phyloP scores from a whole-genome alignment of 2,888 invertebrate genomes.

The Eristalis arbustorum region DNA sequence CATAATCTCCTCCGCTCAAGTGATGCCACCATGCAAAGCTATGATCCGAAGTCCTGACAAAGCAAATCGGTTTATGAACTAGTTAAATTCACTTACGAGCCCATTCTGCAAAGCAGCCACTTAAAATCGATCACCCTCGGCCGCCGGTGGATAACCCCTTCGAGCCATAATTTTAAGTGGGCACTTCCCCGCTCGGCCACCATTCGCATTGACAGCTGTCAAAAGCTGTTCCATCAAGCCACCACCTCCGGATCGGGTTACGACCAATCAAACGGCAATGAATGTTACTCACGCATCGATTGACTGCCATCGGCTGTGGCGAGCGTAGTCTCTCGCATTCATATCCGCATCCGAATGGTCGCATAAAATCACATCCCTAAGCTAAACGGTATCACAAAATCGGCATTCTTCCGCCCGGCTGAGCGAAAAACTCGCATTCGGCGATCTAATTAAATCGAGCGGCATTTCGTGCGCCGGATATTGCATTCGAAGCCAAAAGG shows the following conservation, averaged over 20 bases:
- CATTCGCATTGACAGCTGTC: not conserved
- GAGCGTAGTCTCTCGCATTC: not conserved
- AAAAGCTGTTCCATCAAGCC: not conserved
- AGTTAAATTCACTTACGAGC: not conserved
- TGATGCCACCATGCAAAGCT: not conserved
- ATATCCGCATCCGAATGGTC: constrained; percentile 9
- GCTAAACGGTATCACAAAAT: not conserved
- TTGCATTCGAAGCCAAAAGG: constrained; percentile 43
- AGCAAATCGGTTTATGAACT: not conserved
- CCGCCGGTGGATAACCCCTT: not conserved
- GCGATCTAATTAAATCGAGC: constrained; percentile 51
- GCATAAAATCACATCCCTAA: constrained; percentile 34
- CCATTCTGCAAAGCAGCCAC: not conserved
- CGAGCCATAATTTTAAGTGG: not conserved
- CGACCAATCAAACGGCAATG: not conserved
- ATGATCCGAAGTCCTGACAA: not conserved
- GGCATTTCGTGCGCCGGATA: constrained; percentile 41
- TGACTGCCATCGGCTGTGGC: not conserved
- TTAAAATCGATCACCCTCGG: not conserved
- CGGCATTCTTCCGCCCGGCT: constrained; percentile 38
- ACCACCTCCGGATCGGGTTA: not conserved
- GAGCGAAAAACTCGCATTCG: constrained; percentile 37
- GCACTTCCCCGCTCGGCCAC: not conserved
- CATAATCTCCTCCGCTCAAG: not conserved
- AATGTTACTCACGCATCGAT: not conserved